Base-by-base conservation (phyloP, 2,797 vertebrate species). In the Alca torda region DNA sequence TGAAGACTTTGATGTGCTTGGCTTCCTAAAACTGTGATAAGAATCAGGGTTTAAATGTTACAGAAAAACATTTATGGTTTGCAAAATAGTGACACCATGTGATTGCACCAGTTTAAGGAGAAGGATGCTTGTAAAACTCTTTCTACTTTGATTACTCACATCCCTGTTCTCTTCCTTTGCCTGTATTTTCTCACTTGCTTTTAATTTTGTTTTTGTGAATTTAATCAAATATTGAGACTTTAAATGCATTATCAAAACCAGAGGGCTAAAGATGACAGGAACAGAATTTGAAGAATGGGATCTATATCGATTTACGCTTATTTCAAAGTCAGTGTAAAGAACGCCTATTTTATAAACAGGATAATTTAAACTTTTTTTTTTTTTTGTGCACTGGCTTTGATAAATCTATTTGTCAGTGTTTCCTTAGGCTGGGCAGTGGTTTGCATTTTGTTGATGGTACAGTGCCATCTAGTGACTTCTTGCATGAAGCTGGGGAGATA, bases 401-500 rank as follows among this genome's bases (percentile, higher is more conserved):
- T 63, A 39, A 73, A 69, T 72, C 28, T 41, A 2, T 79, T 63
- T 23, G 7, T 33, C 50, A 4, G 24, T 14, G 17, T 70, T 88
- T 81, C 24, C 39, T 6, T 28, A 28, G n/a, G 4, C 74, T 33
- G 63, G n/a, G 57, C 33, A 46, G 18, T 24, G 30, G 30, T 43
- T 84, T 69, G 31, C 28, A 11, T 65, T 90, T 93, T 80, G n/a
- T 91, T 94, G 63, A 65, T 96, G 6, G 50, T 74, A 50, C 84
- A 94, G 57, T 96, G 97, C 95, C 97, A 97, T 70, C 97, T 97
- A 95, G 94, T 92, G 97, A 51, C 64, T 64, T 12, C 46, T 88
- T 7, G 3, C 59, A 0, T 43, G 31, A 26, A 23, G 18, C 10
- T 30, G 35, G 26, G 45, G 56, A 60, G 67, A 63, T 17, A 12